Percentiles rank a stretch among this genome's conserved stretches.
Conservation (phyloP, 2,888 invertebrate species). For the Diaperis boleti region DNA sequence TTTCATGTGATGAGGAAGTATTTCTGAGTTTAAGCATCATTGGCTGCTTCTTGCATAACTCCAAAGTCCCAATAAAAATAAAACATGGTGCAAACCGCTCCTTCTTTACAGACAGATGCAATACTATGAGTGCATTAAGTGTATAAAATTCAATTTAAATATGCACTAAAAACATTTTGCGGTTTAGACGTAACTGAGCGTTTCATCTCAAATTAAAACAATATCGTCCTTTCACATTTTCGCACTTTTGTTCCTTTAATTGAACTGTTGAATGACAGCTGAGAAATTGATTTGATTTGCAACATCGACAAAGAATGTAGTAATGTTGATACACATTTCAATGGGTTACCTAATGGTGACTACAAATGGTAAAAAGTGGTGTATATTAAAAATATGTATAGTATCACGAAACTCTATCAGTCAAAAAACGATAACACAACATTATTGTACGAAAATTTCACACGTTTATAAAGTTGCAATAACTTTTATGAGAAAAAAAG, state of each 20-base stretch:
- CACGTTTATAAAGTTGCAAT: too few relatives aligned
- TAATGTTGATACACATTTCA: background rate
- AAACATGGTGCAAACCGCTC: conserved; percentile 13
- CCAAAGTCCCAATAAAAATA: conserved; percentile 5
- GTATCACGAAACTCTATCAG: too few relatives aligned
- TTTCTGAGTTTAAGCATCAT: too few relatives aligned
- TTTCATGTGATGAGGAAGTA: too few relatives aligned
- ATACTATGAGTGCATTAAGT: conserved; percentile 17
- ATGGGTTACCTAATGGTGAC: background rate
- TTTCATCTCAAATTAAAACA: conserved; percentile 18
- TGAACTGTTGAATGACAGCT: background rate
- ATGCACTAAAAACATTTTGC: conserved; percentile 10
- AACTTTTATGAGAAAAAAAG: too few relatives aligned
- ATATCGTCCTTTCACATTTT: conserved; percentile 24
- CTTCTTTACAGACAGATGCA: conserved; percentile 4
- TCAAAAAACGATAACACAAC: too few relatives aligned
- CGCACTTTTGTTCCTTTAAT: conserved; percentile 2
- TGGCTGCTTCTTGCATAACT: conserved; percentile 7
- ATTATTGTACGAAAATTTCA: too few relatives aligned
- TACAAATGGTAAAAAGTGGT: too few relatives aligned
- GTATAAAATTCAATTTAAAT: conserved; percentile 21
- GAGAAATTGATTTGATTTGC: background rate
- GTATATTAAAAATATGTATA: too few relatives aligned
- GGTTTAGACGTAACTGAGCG: conserved; percentile 6
- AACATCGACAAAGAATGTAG: background rate